Evolutionary conservation across 2,797 vertebrate genomes (phyloP).

Genomic region (Sebastes matsubarae): DNA sequence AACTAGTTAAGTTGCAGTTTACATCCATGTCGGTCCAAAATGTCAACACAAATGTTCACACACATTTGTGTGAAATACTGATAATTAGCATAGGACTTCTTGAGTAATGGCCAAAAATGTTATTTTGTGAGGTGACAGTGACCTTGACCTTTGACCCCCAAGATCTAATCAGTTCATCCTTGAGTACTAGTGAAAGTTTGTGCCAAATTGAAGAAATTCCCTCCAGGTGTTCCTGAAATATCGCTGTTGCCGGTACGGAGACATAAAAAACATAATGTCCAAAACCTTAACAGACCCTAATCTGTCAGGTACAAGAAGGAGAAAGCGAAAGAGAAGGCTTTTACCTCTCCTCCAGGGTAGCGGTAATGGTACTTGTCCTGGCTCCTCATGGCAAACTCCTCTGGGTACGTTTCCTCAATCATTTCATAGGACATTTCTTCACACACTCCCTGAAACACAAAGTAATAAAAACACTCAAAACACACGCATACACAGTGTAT

Average conservation of each 20-base stretch:
- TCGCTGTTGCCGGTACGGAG: neutral
- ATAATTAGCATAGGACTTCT: too few species aligned
- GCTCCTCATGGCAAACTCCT: conserved; percentile 92
- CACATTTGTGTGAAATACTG: accelerated
- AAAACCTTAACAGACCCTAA: neutral
- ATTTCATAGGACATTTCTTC: conserved; percentile 95
- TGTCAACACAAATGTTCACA: too few species aligned
- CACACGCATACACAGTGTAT: accelerated
- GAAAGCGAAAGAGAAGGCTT: neutral
- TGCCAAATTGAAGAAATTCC: neutral
- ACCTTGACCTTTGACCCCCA: neutral
- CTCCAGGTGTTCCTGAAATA: neutral
- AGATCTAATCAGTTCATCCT: neutral
- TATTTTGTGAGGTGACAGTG: too few species aligned
- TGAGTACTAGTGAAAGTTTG: neutral
- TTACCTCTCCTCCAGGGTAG: conserved; percentile 96
- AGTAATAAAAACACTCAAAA: neutral
- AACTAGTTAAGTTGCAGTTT: neutral
- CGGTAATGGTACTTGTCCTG: conserved; percentile 98
- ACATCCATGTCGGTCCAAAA: neutral
- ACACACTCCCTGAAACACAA: conserved; percentile 89
- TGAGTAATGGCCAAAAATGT: too few species aligned
- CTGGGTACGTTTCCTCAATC: conserved; percentile 89
- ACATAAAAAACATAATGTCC: too few species aligned
- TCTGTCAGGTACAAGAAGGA: neutral